Percentiles rank a stretch among this genome's conserved stretches.
These are phyloP conservation scores for Lordiphosa collinella DNA, from an alignment of 1,140 invertebrate species.

Conservation along the genomic window DNA sequence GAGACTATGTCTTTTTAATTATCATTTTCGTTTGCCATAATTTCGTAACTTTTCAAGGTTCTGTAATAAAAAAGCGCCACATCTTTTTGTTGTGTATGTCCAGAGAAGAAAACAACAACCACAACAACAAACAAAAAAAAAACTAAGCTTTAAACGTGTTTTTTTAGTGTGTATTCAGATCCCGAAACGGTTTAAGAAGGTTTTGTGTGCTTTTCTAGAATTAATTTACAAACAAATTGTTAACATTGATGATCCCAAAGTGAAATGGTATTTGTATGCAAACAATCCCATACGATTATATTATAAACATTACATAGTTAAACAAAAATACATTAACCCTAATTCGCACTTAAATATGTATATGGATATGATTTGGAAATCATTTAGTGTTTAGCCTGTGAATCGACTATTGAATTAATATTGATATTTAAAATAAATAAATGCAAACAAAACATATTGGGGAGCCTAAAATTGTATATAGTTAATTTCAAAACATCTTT, in stretches of 20 bases:
- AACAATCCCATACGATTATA: constrained; percentile 43
- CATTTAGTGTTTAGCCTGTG: constrained; percentile 33
- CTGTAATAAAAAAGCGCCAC: constrained; percentile 71
- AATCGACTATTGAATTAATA: constrained; percentile 55
- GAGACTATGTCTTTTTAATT: constrained; percentile 32
- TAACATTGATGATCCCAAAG: constrained; percentile 62
- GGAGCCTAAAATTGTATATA: too few relatives aligned
- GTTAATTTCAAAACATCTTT: too few relatives aligned
- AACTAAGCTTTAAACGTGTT: constrained; percentile 7
- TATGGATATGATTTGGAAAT: constrained; percentile 2
- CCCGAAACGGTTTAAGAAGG: background rate
- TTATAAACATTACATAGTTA: constrained; percentile 24
- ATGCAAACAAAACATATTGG: background rate
- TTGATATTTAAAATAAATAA: constrained; percentile 61
- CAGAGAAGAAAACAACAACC: constrained; percentile 28
- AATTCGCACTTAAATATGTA: constrained; percentile 6
- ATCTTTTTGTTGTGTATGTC: constrained; percentile 42
- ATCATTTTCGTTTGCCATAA: constrained; percentile 50
- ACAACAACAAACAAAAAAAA: too few relatives aligned
- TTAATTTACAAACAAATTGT: constrained; percentile 32
- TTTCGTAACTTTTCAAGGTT: constrained; percentile 54
- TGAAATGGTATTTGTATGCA: constrained; percentile 56
- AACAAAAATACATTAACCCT: background rate
- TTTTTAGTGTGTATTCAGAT: constrained; percentile 12
- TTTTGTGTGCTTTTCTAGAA: background rate